A percentile compares a stretch with the other conserved stretches of the same genome.
Evolutionary conservation across 2,113 vertebrate genomes (phyloP).

Genomic region (Xiphorhynchus elegans): DNA sequence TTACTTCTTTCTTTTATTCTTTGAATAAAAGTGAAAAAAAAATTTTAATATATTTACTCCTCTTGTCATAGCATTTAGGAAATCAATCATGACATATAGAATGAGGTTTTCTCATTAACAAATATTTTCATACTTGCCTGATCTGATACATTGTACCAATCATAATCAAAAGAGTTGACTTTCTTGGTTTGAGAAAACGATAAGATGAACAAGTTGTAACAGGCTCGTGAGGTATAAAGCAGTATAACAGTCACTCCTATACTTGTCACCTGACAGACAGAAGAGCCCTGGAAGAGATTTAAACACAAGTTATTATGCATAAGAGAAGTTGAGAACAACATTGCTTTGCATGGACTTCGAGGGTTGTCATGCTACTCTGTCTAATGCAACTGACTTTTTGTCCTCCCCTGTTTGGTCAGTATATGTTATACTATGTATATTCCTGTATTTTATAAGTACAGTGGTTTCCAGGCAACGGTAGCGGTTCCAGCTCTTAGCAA

Average conservation of each 20-base stretch:
- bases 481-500: not conserved
- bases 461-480: not conserved
- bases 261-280: conserved; percentile 91
- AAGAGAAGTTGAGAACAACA: not conserved
- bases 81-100: not conserved
- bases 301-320: not conserved
- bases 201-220: conserved; percentile 94
- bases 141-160: conserved; percentile 99
- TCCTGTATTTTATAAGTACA: not conserved
- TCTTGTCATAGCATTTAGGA: not conserved
- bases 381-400: not conserved
- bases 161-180: conserved; percentile 93
- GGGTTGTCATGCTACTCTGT: not conserved
- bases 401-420: not conserved
- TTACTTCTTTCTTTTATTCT: not conserved
- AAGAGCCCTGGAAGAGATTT: conserved; percentile 86
- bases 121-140: conserved; percentile 81
- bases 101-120: not conserved
- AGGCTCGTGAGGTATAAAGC: conserved; percentile 92
- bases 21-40: not conserved
- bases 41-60: not conserved
- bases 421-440: too few species aligned
- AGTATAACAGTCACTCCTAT: conserved; percentile 90
- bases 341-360: not conserved
- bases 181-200: conserved; percentile 85